Evolutionary conservation across 2,113 vertebrate species (phyloP), one percentile per base, ranked within the genome.

Genomic region (Accipiter virgatus): DNA sequence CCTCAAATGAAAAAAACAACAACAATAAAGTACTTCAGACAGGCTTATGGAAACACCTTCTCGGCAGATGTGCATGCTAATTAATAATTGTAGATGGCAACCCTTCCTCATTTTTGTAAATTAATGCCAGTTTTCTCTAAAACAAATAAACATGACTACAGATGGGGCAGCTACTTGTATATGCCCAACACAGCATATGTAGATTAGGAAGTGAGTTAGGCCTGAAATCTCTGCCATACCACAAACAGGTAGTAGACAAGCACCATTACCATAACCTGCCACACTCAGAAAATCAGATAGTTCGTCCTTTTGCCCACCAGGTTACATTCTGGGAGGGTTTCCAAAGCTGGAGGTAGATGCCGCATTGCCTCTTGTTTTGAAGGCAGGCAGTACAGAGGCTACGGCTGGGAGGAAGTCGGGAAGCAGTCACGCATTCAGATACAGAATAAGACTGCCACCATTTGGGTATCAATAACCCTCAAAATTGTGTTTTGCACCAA

Each of bases 1-100:
- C 85, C 97, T 96, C 90, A 96, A 98, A 98, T 96, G 95, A 97
- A 97, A 97, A 96, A 98, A 98, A 85, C 73, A 97, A 97, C 98
- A 97, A 95, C 95, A 97, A 93, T 98, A 97, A 97, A 98, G 94
- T 97, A 96, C 94, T 97, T 96, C 95, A 97, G 95, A 97, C 86
- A 91, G 95, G 95, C 95, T 93, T 96, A 92, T 81, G 90, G 94
- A 95, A 98, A 92, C 74, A 96, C 95, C 97, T 98, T 98, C 95
- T 90, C 77, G 26, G 84, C 96, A 98, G 96, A 97, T 97, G 96
- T 92, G 91, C 88, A 75, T 75, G 95, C 95, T 97, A 97, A 98
- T 95, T 97, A 92, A 97, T 90, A 96, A 96, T 91, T 94, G 87
- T 94, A 87, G 82, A 95, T 92, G 93, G 92, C 90, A 97, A 93